Conservation (phyloP, 2,888 invertebrate genomes). For the Automeris io region DNA sequence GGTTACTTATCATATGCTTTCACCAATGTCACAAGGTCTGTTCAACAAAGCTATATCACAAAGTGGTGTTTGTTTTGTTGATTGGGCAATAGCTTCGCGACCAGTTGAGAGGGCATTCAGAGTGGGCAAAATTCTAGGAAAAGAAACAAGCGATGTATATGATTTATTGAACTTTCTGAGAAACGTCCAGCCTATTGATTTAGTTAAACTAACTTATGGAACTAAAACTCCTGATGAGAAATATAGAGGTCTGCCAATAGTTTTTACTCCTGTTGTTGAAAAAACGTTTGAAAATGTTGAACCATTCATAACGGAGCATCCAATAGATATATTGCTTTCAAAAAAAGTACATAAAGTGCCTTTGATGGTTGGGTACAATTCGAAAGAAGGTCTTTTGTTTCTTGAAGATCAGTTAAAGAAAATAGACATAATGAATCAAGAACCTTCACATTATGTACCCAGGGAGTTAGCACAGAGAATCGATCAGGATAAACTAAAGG, state of each 20-base stretch:
- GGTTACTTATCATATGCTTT: conserved; percentile 52
- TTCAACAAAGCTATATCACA: conserved; percentile 56
- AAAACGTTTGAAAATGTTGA: conserved; percentile 34
- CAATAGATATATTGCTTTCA: conserved; percentile 30
- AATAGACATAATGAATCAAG: conserved; percentile 25
- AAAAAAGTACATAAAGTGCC: conserved; percentile 39
- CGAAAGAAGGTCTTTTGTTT: conserved; percentile 41
- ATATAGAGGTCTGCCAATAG: conserved; percentile 36
- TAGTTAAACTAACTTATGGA: conserved; percentile 28
- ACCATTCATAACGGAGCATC: conserved; percentile 37
- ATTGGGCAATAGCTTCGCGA: conserved; percentile 35
- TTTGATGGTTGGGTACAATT: conserved; percentile 44
- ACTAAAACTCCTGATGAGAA: conserved; percentile 40
- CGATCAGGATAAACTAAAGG: conserved; percentile 23
- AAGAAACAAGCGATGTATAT: conserved; percentile 33
- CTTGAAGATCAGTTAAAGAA: conserved; percentile 28
- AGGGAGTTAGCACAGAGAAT: conserved; percentile 33
- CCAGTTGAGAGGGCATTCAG: conserved; percentile 40
- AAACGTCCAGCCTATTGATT: conserved; percentile 33
- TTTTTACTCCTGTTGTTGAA: conserved; percentile 47
- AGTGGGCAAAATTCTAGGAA: conserved; percentile 40
- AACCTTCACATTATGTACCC: conserved; percentile 36
- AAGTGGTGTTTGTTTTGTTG: conserved; percentile 45
- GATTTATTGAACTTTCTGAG: conserved; percentile 38
- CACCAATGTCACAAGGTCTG: conserved; percentile 52